Evolutionary conservation across 2,888 invertebrate genomes (phyloP).

Genomic region (Oegoconia quadripuncta): DNA sequence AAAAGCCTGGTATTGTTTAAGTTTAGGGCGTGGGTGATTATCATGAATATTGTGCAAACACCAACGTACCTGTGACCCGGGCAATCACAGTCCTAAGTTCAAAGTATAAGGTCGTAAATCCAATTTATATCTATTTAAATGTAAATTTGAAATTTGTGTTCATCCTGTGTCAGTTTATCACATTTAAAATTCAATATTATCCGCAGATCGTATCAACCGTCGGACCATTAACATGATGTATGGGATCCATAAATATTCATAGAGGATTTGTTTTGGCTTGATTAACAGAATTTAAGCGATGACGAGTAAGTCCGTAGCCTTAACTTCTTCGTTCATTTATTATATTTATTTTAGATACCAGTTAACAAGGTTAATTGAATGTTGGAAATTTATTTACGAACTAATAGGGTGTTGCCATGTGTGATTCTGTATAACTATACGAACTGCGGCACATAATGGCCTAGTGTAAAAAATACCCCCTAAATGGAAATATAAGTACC

Average conservation of each 20-base stretch:
- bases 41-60: constrained; percentile 9
- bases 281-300: no score
- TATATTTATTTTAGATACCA: not conserved
- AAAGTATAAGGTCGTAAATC: not conserved
- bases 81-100: not conserved
- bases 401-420: no score
- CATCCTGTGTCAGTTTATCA: constrained; percentile 17
- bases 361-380: no score
- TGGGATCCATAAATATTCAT: constrained; percentile 35
- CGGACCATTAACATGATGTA: constrained; percentile 42
- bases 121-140: not conserved
- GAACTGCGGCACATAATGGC: no score
- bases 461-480: no score
- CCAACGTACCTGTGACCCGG: not conserved
- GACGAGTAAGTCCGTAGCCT: no score
- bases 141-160: constrained; percentile 6
- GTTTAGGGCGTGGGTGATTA: constrained; percentile 20
- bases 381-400: no score
- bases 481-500: no score
- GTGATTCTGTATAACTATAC: no score
- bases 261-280: constrained; percentile 3
- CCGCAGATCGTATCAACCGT: constrained; percentile 39
- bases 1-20: constrained; percentile 21
- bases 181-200: constrained; percentile 26
- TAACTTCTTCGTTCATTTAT: no score